These are phyloP conservation scores for Alectura lathami DNA, from an alignment of 2,113 vertebrate species.

Conservation along the genomic window DNA sequence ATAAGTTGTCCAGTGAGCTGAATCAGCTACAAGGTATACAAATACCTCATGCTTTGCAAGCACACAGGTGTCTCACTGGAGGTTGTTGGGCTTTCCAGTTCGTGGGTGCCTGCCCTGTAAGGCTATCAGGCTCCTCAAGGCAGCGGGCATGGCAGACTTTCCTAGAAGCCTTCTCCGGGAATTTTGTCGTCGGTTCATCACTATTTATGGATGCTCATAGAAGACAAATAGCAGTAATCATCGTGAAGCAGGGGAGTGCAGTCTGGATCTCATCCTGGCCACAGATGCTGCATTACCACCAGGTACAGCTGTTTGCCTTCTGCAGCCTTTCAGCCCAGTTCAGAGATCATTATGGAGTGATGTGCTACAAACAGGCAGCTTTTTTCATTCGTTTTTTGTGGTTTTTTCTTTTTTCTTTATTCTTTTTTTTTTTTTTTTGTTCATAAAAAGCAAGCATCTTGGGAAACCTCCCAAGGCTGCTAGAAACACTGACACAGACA, in stretches of 20 bases:
- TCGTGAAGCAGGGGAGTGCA: background rate
- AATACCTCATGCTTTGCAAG: background rate
- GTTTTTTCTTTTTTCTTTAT: too few relatives aligned
- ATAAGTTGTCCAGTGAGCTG: background rate
- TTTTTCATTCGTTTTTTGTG: too few relatives aligned
- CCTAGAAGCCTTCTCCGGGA: background rate
- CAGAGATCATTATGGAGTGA: background rate
- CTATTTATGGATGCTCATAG: background rate
- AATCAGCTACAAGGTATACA: background rate
- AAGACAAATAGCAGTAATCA: background rate
- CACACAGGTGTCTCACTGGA: rapidly evolving
- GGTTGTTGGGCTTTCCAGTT: background rate
- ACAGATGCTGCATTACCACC: rapidly evolving
- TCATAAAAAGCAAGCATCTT: background rate
- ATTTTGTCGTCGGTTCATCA: background rate
- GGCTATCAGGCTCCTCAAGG: background rate
- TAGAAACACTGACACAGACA: background rate
- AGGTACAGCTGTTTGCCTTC: background rate
- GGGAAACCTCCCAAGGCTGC: background rate
- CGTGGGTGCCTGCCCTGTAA: rapidly evolving
- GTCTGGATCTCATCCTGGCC: background rate
- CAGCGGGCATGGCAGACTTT: rapidly evolving
- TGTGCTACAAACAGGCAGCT: background rate
- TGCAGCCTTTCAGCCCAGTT: rapidly evolving
- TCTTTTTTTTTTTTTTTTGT: too few relatives aligned